Percentiles rank a stretch among this genome's conserved stretches.
Conservation (phyloP, 2,113 vertebrate genomes). For the Diphyllodes magnificus region DNA sequence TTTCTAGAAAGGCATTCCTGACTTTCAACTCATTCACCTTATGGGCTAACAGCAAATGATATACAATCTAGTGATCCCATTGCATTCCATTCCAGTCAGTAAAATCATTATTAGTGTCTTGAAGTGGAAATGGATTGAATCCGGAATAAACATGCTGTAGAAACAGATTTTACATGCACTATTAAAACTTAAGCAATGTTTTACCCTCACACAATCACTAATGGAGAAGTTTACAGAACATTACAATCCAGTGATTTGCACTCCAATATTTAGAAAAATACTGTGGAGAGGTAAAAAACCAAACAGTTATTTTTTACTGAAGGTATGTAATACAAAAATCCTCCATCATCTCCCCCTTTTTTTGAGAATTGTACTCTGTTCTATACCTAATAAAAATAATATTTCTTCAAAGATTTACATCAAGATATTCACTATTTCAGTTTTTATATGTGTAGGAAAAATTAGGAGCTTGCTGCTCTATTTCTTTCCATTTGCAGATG, state of each 20-base stretch:
- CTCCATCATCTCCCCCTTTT: not conserved
- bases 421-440: slow-evolving; percentile 32
- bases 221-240: not conserved
- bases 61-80: not conserved
- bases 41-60: not conserved
- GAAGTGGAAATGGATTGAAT: not conserved
- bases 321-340: not conserved
- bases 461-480: slow-evolving; percentile 50
- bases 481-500: slow-evolving; percentile 68
- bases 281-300: not conserved
- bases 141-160: not conserved
- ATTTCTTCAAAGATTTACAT: slow-evolving; percentile 42
- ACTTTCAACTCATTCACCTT: not conserved
- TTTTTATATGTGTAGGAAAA: slow-evolving; percentile 44
- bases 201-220: not conserved
- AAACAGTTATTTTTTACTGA: slow-evolving; percentile 13
- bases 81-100: not conserved
- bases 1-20: not conserved
- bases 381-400: slow-evolving; percentile 54
- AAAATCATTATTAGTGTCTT: not conserved
- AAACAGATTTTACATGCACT: not conserved
- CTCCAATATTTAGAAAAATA: not conserved
- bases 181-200: not conserved
- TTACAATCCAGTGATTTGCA: not conserved
- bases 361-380: not conserved